Percentiles rank a stretch among this genome's conserved stretches.
phyloP scores from a whole-genome alignment of 2,113 vertebrate species.

The Caloenas nicobarica region DNA sequence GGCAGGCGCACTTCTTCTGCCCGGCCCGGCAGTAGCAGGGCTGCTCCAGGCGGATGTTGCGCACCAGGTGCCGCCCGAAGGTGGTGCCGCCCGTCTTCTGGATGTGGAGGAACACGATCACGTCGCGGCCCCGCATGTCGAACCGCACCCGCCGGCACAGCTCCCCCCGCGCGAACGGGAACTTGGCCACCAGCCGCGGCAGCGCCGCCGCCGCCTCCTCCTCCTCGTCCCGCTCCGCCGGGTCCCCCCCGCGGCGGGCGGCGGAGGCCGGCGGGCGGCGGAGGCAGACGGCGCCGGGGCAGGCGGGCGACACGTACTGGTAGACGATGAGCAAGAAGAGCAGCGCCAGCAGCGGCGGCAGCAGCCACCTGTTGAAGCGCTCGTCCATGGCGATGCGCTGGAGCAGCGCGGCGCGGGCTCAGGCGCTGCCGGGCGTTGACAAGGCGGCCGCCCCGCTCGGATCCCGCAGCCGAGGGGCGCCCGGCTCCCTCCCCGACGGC shows the following conservation, averaged over 20 bases:
- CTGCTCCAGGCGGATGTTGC: slow-evolving; percentile 95
- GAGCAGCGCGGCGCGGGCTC: slow-evolving; percentile 9
- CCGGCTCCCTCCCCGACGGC: not conserved
- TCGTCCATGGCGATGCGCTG: slow-evolving; percentile 86
- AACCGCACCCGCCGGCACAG: slow-evolving; percentile 88
- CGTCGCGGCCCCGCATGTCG: slow-evolving; percentile 91
- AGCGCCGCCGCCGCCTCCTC: slow-evolving; percentile 4
- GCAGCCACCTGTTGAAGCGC: slow-evolving; percentile 90
- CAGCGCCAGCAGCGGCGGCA: slow-evolving; percentile 89
- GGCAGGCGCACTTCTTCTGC: slow-evolving; percentile 97
- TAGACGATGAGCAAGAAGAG: slow-evolving; percentile 93
- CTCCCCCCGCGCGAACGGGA: slow-evolving; percentile 88
- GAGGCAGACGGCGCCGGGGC: slow-evolving; percentile 38
- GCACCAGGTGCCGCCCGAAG: slow-evolving; percentile 94
- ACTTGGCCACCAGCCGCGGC: slow-evolving; percentile 67
- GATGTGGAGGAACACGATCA: slow-evolving; percentile 97
- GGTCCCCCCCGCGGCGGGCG: slow-evolving; percentile 76
- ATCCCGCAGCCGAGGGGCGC: not conserved
- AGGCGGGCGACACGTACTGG: slow-evolving; percentile 88
- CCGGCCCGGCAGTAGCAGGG: slow-evolving; percentile 93
- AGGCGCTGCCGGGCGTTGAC: not conserved
- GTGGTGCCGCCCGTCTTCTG: slow-evolving; percentile 98
- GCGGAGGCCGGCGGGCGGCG: slow-evolving; percentile 61
- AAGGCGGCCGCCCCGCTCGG: not conserved
- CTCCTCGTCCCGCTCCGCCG: slow-evolving; percentile 34